These are phyloP conservation scores for Hypercompe scribonia DNA, from an alignment of 2,888 invertebrate genomes.

Conservation along the genomic window DNA sequence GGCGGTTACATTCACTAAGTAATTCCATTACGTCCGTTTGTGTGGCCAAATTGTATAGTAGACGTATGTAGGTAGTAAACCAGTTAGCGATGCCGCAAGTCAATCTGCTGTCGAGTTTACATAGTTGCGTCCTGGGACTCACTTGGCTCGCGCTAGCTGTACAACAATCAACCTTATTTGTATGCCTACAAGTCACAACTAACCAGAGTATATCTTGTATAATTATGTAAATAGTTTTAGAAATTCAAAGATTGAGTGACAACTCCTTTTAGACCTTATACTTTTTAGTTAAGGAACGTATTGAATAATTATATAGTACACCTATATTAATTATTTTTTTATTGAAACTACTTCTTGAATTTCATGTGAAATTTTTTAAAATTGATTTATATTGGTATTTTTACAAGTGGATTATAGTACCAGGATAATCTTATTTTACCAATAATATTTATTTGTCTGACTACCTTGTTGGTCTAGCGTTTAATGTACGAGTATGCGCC, in stretches of 20 bases:
- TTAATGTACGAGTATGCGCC: too few species aligned
- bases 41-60: slow-evolving; percentile 36
- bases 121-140: slow-evolving; percentile 42
- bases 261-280: not conserved
- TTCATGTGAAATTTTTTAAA: not conserved
- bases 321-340: not conserved
- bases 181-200: slow-evolving; percentile 17
- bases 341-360: not conserved
- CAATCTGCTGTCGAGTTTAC: slow-evolving; percentile 74
- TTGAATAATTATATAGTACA: not conserved
- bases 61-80: slow-evolving; percentile 52
- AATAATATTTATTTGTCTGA: too few species aligned
- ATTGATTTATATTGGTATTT: not conserved
- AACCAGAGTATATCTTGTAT: slow-evolving; percentile 12
- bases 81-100: slow-evolving; percentile 60
- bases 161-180: slow-evolving; percentile 24
- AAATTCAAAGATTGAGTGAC: not conserved
- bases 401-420: not conserved
- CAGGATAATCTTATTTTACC: not conserved
- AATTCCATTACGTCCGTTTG: slow-evolving; percentile 51
- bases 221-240: slow-evolving; percentile 12
- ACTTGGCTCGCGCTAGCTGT: not conserved
- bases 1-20: slow-evolving; percentile 42
- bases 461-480: too few species aligned
- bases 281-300: not conserved